Evolutionary conservation across 2,888 invertebrate genomes (phyloP).

Genomic region (Ligdia adustata): DNA sequence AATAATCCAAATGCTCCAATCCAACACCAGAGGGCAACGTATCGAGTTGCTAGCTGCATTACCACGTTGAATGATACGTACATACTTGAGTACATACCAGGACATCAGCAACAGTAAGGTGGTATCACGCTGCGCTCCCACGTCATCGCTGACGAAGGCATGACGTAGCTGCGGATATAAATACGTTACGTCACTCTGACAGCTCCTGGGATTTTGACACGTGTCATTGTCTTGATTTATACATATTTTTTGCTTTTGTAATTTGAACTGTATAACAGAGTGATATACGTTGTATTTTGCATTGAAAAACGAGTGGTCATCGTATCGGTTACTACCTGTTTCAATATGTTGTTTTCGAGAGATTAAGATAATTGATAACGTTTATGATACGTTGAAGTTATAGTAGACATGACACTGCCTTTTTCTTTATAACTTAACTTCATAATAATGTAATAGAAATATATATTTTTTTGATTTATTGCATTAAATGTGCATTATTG

Average conservation of each 20-base stretch:
- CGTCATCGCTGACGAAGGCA: conserved; percentile 58
- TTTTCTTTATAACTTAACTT: no score
- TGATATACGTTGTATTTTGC: conserved; percentile 38
- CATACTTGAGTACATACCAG: no score
- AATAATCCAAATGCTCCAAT: no score
- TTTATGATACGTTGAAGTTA: conserved; percentile 19
- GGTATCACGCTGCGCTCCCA: conserved; percentile 52
- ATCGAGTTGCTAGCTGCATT: no score
- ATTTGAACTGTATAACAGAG: conserved; percentile 31
- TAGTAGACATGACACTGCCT: conserved; percentile 15
- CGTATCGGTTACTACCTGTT: conserved; percentile 28
- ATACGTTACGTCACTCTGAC: conserved; percentile 74
- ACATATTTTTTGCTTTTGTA: background rate
- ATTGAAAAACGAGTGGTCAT: conserved; percentile 41
- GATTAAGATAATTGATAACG: conserved; percentile 30
- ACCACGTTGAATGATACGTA: no score
- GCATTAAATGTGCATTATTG: no score
- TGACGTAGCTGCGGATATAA: conserved; percentile 66
- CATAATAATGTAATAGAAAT: no score
- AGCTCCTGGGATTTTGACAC: conserved; percentile 71
- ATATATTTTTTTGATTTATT: no score
- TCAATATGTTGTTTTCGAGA: conserved; percentile 23
- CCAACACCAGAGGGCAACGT: no score
- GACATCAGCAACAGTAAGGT: conserved; percentile 30
- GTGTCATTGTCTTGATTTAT: conserved; percentile 54